phyloP scores from a whole-genome alignment of 2,113 vertebrate genomes.

The Chascanopsetta lugubris region DNA sequence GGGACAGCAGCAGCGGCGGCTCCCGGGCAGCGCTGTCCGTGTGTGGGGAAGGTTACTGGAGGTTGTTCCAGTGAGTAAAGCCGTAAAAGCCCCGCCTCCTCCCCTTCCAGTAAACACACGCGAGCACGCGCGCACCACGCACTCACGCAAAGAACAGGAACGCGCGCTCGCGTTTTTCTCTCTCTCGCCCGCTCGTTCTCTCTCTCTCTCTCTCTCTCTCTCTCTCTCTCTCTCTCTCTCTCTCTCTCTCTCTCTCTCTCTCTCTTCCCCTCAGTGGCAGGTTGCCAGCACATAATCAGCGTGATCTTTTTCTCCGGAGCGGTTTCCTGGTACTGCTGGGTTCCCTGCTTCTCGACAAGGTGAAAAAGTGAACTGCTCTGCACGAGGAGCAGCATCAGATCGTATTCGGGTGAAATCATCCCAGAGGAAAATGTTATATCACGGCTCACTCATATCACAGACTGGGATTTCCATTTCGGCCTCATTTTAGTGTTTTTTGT shows the following conservation, averaged over 20 bases:
- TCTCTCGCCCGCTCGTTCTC: neutral
- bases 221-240: no score
- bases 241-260: neutral
- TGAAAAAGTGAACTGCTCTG: conserved; percentile 72
- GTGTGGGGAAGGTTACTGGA: conserved; percentile 71
- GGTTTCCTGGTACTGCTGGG: conserved; percentile 84
- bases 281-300: conserved; percentile 81
- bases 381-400: conserved; percentile 14
- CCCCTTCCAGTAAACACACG: conserved; percentile 78
- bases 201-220: no score
- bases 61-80: conserved; percentile 70
- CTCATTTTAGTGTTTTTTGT: no score
- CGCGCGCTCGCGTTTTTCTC: conserved; percentile 41
- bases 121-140: conserved; percentile 49
- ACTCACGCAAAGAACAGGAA: conserved; percentile 42
- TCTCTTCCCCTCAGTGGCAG: conserved; percentile 41
- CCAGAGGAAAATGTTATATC: no score
- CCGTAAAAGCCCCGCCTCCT: conserved; percentile 80
- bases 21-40: conserved; percentile 46
- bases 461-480: no score
- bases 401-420: neutral
- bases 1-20: no score
- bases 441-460: no score
- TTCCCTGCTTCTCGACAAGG: conserved; percentile 75
- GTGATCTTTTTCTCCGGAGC: conserved; percentile 77